A percentile compares a stretch with the other conserved stretches of the same genome.
phyloP scores from a whole-genome alignment of 2,888 invertebrate species.

The Eupithecia insigniata region DNA sequence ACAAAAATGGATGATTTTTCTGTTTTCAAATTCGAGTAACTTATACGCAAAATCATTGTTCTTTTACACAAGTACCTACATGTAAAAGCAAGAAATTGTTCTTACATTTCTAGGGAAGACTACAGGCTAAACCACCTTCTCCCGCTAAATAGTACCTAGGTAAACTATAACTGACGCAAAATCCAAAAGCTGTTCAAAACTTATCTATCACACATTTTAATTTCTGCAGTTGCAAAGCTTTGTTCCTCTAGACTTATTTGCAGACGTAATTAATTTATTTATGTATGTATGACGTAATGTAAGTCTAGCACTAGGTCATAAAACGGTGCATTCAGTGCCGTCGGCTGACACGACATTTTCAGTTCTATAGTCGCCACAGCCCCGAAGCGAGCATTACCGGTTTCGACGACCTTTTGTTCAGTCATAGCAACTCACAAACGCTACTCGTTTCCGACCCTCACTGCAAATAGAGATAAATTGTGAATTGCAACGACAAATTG shows the following conservation, averaged over 20 bases:
- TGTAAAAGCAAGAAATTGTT: background rate
- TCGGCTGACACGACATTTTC: slow-evolving; percentile 60
- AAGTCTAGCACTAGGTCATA: slow-evolving; percentile 37
- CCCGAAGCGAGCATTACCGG: slow-evolving; percentile 70
- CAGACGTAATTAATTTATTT: too few relatives aligned
- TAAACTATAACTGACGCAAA: background rate
- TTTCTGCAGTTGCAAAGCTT: slow-evolving; percentile 27
- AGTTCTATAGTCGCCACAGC: slow-evolving; percentile 60
- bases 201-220: background rate
- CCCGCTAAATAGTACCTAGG: too few relatives aligned
- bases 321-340: slow-evolving; percentile 53
- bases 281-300: slow-evolving; percentile 34
- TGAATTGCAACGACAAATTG: slow-evolving; percentile 44
- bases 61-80: background rate
- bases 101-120: background rate
- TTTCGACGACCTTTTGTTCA: slow-evolving; percentile 72
- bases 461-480: slow-evolving; percentile 71
- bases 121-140: background rate
- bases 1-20: background rate
- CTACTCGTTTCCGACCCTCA: slow-evolving; percentile 66
- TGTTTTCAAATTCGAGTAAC: background rate
- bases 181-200: background rate
- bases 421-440: slow-evolving; percentile 51
- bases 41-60: background rate
- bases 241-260: too few relatives aligned